Evolutionary conservation across 1,140 invertebrate genomes (phyloP), one percentile per base, ranked within the genome.

Genomic region (Bombus confusus): DNA sequence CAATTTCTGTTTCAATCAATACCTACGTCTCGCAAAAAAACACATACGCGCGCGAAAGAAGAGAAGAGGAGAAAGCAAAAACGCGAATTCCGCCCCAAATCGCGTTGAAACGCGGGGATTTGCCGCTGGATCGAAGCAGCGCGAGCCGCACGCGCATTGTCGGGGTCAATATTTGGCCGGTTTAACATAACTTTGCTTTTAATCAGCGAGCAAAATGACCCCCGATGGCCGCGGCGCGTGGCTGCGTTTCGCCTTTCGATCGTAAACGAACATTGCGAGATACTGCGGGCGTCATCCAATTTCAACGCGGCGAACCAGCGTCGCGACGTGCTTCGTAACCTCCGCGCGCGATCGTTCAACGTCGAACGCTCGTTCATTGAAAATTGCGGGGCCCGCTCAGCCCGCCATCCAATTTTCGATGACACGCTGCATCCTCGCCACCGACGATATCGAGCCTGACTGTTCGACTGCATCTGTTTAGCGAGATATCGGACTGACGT

Each of bases 191-290:
- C 74, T 89, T 87, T 72, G 74, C 78, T 87, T 85, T 90, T 90
- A 90, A 90, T 90, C 75, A 79, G 69, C 37, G 83, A 62, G 81
- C 52, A 80, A 89, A 90, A 87, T 52, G 72, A 62, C 80, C 75
- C 8, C 34, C 64, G 83, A 86, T 87, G 79, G 68, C 69, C 69
- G 82, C 89, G 91, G 89, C 69, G 43, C 64, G 31, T 57, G 59
- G n/a, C 15, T 3, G 25, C 12, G 25, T 12, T 92, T 89, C 88
- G 75, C 82, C 81, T 52, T 78, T 80, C 85, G 87, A 89, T 91
- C 84, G 86, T 86, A 87, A 89, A 90, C 75, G 92, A 93, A 92
- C 91, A 93, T 92, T 91, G 92, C 88, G 74, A 83, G 82, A 83
- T 76, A 64, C 85, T 2, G 83, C 57, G 66, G 15, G 1, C 25